Conservation (phyloP, 2,113 vertebrate genomes). For the Campylomormyrus tamandua region DNA sequence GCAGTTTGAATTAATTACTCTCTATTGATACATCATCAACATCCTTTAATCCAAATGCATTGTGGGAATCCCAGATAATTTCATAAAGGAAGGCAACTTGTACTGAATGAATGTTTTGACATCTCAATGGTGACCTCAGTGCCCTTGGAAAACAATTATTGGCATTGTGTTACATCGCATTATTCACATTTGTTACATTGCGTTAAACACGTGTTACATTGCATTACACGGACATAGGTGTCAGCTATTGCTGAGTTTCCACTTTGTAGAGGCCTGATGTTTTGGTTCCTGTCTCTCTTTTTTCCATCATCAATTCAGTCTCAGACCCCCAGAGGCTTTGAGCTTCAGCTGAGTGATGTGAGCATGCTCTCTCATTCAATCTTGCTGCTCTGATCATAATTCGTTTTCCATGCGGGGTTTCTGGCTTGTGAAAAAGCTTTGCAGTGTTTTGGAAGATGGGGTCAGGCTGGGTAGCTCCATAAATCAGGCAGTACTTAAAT, state of each 20-base stretch:
- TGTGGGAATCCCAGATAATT: not conserved
- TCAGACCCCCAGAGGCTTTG: not conserved
- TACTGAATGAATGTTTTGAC: not conserved
- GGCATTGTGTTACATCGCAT: not conserved
- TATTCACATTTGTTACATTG: too few relatives aligned
- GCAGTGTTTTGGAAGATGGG: not conserved
- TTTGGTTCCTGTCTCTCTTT: not conserved
- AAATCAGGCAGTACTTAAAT: not conserved
- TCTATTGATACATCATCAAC: not conserved
- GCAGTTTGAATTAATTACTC: not conserved
- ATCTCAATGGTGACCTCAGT: not conserved
- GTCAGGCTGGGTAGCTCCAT: not conserved
- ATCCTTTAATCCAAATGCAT: not conserved
- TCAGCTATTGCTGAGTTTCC: not conserved
- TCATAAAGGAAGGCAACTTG: not conserved
- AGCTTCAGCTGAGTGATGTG: not conserved
- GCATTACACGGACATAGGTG: not conserved
- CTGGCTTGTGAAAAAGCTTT: slow-evolving; percentile 1
- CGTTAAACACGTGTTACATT: not conserved
- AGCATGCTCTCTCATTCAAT: slow-evolving; percentile 1
- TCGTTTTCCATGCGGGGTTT: not conserved
- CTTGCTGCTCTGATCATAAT: not conserved
- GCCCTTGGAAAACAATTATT: not conserved
- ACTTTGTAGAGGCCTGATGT: not conserved
- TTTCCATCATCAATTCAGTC: not conserved